phyloP scores from a whole-genome alignment of 2,797 vertebrate species.

The Tachyglossus aculeatus region DNA sequence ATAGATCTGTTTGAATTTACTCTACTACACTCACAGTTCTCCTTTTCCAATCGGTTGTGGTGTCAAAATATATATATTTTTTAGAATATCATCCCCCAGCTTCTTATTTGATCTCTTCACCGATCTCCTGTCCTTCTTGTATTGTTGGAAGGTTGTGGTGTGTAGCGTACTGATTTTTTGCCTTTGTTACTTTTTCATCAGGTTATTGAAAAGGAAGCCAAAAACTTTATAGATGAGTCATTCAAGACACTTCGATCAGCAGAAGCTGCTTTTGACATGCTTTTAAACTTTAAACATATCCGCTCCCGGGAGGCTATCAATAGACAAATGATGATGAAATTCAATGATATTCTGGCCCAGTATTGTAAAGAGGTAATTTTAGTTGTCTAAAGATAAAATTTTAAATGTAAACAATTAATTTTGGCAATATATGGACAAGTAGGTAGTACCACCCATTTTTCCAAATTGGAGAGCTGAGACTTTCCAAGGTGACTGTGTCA shows the following conservation, averaged over 20 bases:
- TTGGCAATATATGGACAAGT: too few species aligned
- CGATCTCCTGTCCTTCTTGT: not conserved
- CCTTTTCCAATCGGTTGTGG: too few species aligned
- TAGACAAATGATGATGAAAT: constrained; percentile 89
- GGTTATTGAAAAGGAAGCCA: constrained; percentile 88
- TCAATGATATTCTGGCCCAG: constrained; percentile 85
- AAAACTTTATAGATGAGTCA: constrained; percentile 87
- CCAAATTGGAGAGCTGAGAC: too few species aligned
- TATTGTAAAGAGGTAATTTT: constrained; percentile 89
- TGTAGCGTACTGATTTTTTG: not conserved
- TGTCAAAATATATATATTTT: too few species aligned
- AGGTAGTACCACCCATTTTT: too few species aligned
- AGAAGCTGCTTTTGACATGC: constrained; percentile 87
- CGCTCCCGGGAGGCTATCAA: constrained; percentile 82
- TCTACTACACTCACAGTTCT: too few species aligned
- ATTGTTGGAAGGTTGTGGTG: not conserved
- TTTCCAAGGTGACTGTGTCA: too few species aligned
- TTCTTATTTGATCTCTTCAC: not conserved
- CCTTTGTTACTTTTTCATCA: constrained; percentile 54
- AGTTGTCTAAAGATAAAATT: too few species aligned
- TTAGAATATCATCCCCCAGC: too few species aligned
- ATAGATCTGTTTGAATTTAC: too few species aligned
- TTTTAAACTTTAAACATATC: constrained; percentile 88
- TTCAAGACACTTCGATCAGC: constrained; percentile 91
- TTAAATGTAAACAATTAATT: too few species aligned